Evolutionary conservation across 2,888 invertebrate genomes (phyloP).

Genomic region (Torymus auratus): DNA sequence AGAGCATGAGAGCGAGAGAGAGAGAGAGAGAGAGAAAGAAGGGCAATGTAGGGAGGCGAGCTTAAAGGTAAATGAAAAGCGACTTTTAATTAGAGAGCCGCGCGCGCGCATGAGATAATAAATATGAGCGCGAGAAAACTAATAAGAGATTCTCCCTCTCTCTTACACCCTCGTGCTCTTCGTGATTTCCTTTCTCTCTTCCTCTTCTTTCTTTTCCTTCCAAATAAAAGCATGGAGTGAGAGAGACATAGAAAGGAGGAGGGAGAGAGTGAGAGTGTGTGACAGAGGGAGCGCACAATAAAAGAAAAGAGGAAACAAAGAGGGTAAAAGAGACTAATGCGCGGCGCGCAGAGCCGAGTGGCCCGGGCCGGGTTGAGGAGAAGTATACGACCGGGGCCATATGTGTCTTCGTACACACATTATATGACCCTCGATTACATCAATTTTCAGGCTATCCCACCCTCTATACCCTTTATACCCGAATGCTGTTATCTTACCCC

Average conservation of each 20-base stretch:
- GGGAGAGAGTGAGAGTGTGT: not conserved
- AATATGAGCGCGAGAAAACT: conserved; percentile 51
- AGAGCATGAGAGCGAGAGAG: not conserved
- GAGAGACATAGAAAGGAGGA: not conserved
- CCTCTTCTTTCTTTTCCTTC: not conserved
- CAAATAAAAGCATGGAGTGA: not conserved
- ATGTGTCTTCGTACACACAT: not conserved
- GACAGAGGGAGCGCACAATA: not conserved
- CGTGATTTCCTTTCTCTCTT: not conserved
- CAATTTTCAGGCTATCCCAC: conserved; percentile 41
- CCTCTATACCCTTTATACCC: conserved; percentile 8
- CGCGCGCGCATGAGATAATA: conserved; percentile 41
- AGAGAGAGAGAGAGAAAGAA: not conserved
- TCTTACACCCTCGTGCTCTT: not conserved
- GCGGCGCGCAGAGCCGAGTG: too few relatives aligned
- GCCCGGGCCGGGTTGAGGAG: not conserved
- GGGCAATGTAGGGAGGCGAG: conserved; percentile 14
- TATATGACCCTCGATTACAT: conserved; percentile 43
- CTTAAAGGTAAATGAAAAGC: conserved; percentile 52
- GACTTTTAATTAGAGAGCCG: conserved; percentile 50
- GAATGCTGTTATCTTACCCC: not conserved
- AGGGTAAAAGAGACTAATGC: not conserved
- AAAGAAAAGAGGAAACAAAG: not conserved
- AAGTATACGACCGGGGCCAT: not conserved
- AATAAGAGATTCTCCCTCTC: conserved; percentile 46